Conservation (phyloP, 2,113 vertebrate genomes). For the Neolamprologus fasciatus region DNA sequence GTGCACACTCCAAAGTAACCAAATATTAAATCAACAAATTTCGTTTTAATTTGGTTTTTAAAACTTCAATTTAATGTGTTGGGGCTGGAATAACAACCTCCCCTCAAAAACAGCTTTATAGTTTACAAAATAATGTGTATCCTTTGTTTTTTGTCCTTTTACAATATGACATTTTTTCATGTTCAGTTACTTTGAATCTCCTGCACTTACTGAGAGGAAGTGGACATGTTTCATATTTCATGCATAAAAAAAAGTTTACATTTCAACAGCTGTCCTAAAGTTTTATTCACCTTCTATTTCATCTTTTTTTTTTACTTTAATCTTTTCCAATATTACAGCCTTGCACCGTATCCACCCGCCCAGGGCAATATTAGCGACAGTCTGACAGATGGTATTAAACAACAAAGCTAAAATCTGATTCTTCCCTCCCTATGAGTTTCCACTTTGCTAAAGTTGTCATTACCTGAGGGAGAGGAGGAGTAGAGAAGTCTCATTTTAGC, state of each 20-base stretch:
- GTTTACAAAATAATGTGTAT: background rate
- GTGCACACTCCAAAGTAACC: background rate
- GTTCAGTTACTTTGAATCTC: background rate
- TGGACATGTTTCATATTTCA: constrained; percentile 1
- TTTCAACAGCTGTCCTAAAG: constrained; percentile 36
- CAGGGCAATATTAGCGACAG: constrained; percentile 49
- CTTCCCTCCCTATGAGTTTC: constrained; percentile 43
- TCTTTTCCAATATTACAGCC: constrained; percentile 45
- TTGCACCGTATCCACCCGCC: constrained; percentile 18
- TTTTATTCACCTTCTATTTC: constrained; percentile 39
- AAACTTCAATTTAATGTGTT: background rate
- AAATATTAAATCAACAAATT: background rate
- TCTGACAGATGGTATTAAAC: constrained; percentile 59
- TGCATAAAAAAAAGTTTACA: background rate
- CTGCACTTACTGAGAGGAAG: background rate
- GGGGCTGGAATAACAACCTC: background rate
- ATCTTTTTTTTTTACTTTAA: background rate
- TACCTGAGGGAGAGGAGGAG: constrained; percentile 45
- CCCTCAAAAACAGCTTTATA: background rate
- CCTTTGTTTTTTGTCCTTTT: background rate
- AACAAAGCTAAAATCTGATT: constrained; percentile 58
- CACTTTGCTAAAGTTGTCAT: constrained; percentile 60
- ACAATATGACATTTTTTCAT: background rate
- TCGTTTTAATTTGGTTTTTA: background rate
- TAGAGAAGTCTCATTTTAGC: constrained; percentile 53